Evolutionary conservation across 2,888 invertebrate genomes (phyloP), one percentile per base, ranked within the genome.

Genomic region (Candidula unifasciata): DNA sequence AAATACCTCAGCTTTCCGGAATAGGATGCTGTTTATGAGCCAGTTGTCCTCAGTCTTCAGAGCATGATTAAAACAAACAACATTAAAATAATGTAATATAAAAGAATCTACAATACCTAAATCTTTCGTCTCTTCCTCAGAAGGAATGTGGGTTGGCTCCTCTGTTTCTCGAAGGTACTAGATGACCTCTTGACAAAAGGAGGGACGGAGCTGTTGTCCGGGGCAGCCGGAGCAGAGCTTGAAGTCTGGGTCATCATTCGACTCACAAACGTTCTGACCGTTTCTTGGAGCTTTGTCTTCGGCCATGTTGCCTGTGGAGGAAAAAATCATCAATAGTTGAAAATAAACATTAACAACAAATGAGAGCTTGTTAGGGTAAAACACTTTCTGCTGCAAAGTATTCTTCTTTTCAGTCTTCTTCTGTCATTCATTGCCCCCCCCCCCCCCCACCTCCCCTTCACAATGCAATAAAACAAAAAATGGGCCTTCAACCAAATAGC

Each of bases 141-240:
- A 35, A 89, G 81, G 69, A 88, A 89, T 33, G 86, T 87, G 2
- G 90, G 88, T 21, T 88, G 37, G 66, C 85, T 86, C 35, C 87
- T 87, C 44, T 88, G 89, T 80, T 87, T 88, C 76, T 88, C 88
- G 44, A 85, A 88, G 57, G 86, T 86, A 35, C 77, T 76, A 21
- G 82, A 54, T 16, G 73, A 0, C 79, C 52, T 73, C 60, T 52
- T 57, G 73, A 68, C 52, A 18, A 54, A 66, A 21, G 83, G 18
- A 35, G 73, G 33, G 66, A 68, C 33, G 52, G 73, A 33, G 69
- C 71, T 30, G 35, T 30, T 57, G n/a, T 54, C 60, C 44, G 33
- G 37, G 69, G 66, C 57, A 64, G 66, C 24, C 74, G 37, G 76
- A n/a, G 64, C 16, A 79, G 83, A 44, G 66, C 5, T 77, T 10